Base-by-base conservation (phyloP, 2,113 vertebrate species). In the Pampusana beccarii region DNA sequence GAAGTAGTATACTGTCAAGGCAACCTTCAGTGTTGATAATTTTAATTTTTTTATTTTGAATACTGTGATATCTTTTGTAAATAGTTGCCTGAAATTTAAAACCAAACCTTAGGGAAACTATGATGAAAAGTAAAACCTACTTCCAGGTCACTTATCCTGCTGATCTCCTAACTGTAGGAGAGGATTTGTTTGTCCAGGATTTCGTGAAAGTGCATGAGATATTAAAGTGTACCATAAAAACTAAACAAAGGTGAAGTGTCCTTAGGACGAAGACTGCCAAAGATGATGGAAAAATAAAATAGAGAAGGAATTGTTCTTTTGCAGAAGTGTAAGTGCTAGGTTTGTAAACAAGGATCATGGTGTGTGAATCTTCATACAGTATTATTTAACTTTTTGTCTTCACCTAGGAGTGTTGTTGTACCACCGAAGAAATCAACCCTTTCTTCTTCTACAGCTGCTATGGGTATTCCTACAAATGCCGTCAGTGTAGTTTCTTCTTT, bases 401-500 rank as follows among this genome's bases (percentile, higher is more conserved):
- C 46, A 65, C 60, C 16, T 94, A 99, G 99, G 97, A 99, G 99
- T 90, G 99, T 99, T 7, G 94, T 99, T 12, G 98, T 99, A 82
- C 98, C 98, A n/a, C 98, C 98, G 16, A 99, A 99, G 98, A 99
- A 99, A 80, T 97, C 98, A 8, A 31, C 94, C 21, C 5, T 97
- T 69, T 85, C 98, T 33, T 74, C 98, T 46, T 87, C 98, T 61
- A 25, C 98, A 19, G 75, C 98, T 64, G 69, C 98, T 75, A 8
- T 97, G 34, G 94, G 97, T 92, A 44, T 97, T 25, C 97, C 98
- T 16, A 58, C 98, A 17, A 98, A 98, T 89, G 98, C 98, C n/a
- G 98, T 99, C 66, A 98, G 99, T 24, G 98, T 99, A 93, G 99
- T 99, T 74, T 99, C 99, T 74, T 97, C 99, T 51, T 93, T 90